Evolutionary conservation across 2,113 vertebrate species (phyloP).

Genomic region (Camarhynchus parvulus): DNA sequence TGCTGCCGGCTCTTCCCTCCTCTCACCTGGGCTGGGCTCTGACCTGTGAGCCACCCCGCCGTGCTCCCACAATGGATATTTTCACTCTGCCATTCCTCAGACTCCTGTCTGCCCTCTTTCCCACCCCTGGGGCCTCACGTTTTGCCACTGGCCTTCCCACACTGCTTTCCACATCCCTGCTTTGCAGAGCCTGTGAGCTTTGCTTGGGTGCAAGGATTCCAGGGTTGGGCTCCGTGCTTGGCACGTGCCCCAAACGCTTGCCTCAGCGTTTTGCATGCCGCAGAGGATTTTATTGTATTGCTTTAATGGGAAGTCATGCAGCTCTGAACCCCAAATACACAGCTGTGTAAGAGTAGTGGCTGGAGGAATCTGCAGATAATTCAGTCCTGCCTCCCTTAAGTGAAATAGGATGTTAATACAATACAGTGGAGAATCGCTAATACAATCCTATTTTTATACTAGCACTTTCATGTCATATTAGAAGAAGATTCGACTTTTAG

Average conservation of each 20-base stretch:
- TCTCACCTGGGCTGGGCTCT: background rate
- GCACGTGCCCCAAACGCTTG: background rate
- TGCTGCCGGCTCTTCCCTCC: background rate
- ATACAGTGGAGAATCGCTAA: conserved; percentile 67
- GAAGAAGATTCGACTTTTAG: conserved; percentile 74
- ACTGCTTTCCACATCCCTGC: accelerated
- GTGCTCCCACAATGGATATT: accelerated
- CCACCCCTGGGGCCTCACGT: accelerated
- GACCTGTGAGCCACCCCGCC: accelerated
- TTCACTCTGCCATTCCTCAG: too few relatives aligned
- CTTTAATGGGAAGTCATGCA: conserved; percentile 45
- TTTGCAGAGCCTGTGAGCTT: background rate
- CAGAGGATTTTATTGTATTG: conserved; percentile 23
- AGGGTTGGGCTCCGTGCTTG: background rate
- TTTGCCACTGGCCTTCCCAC: background rate
- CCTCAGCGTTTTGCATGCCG: conserved; percentile 37
- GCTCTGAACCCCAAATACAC: conserved; percentile 56
- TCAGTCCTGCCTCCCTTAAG: conserved; percentile 59
- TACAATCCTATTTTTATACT: conserved; percentile 67
- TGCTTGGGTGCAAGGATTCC: background rate
- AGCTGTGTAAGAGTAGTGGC: conserved; percentile 51
- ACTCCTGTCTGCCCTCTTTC: background rate
- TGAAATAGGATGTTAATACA: conserved; percentile 70
- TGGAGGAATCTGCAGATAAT: conserved; percentile 67
- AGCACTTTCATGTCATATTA: conserved; percentile 62